phyloP scores from a whole-genome alignment of 2,888 invertebrate genomes.

The Tetragnatha montana region DNA sequence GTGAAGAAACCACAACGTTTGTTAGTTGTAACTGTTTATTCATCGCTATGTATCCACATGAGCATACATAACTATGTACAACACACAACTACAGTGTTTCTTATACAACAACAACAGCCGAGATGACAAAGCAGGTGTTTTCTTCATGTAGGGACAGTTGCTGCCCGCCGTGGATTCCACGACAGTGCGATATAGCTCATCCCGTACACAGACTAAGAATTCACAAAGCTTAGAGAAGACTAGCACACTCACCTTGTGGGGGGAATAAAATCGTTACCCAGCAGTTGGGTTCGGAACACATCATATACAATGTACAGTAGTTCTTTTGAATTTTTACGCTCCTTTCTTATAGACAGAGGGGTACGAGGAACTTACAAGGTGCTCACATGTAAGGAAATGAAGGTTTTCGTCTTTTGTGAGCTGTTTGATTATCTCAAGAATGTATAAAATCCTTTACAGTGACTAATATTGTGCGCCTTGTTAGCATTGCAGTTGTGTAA shows the following conservation, averaged over 20 bases:
- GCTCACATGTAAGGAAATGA: slow-evolving; percentile 57
- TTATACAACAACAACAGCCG: slow-evolving; percentile 70
- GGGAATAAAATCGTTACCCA: slow-evolving; percentile 67
- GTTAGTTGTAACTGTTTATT: slow-evolving; percentile 71
- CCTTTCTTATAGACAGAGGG: slow-evolving; percentile 44
- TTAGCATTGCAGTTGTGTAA: not conserved
- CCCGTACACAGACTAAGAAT: slow-evolving; percentile 62
- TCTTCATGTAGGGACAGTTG: slow-evolving; percentile 18
- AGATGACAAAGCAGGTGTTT: slow-evolving; percentile 65
- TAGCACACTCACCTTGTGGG: slow-evolving; percentile 66
- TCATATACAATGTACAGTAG: slow-evolving; percentile 62
- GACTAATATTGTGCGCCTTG: slow-evolving; percentile 39
- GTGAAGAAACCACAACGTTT: slow-evolving; percentile 24
- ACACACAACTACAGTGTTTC: slow-evolving; percentile 70
- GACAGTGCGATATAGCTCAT: slow-evolving; percentile 40
- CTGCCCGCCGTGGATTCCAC: slow-evolving; percentile 2
- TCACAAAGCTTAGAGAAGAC: slow-evolving; percentile 70
- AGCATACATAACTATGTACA: slow-evolving; percentile 72
- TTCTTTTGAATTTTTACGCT: slow-evolving; percentile 41
- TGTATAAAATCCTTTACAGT: slow-evolving; percentile 25
- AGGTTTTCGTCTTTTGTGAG: slow-evolving; percentile 14
- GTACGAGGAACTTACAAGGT: slow-evolving; percentile 48
- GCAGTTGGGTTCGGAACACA: slow-evolving; percentile 62
- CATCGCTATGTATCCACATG: slow-evolving; percentile 71
- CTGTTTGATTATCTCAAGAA: slow-evolving; percentile 27